phyloP scores from a whole-genome alignment of 2,797 vertebrate genomes.

The Stomatorhinus walkeri region DNA sequence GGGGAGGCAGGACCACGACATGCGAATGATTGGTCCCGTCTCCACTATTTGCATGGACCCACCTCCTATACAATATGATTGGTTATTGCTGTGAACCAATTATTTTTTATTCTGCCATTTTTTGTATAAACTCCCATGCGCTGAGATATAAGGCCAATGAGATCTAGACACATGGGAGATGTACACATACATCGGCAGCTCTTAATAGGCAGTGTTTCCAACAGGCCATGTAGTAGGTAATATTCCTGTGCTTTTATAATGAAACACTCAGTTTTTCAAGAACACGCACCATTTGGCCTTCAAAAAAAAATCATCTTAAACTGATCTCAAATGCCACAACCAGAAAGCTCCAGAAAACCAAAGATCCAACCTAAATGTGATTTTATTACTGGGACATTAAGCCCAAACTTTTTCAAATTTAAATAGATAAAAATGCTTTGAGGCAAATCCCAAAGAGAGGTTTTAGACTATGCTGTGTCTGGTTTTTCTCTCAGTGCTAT shows the following conservation, averaged over 20 bases:
- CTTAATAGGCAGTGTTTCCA: neutral
- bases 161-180: neutral
- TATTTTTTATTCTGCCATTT: neutral
- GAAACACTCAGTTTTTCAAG: neutral
- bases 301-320: conserved; percentile 6
- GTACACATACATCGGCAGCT: neutral
- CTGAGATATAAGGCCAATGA: neutral
- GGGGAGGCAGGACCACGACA: neutral
- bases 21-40: neutral
- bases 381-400: conserved; percentile 20
- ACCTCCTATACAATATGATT: neutral
- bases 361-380: conserved; percentile 10
- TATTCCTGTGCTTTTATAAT: neutral
- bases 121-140: neutral
- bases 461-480: neutral
- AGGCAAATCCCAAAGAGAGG: neutral
- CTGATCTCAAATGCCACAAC: neutral
- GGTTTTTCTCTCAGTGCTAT: neutral
- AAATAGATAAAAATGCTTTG: conserved; percentile 10
- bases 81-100: neutral
- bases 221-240: neutral
- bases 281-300: conserved; percentile 14
- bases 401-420: conserved; percentile 5
- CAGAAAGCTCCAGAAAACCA: conserved; percentile 9
- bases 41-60: neutral